Base-by-base conservation (phyloP, 1,140 invertebrate species). In the Panulirus ornatus region DNA sequence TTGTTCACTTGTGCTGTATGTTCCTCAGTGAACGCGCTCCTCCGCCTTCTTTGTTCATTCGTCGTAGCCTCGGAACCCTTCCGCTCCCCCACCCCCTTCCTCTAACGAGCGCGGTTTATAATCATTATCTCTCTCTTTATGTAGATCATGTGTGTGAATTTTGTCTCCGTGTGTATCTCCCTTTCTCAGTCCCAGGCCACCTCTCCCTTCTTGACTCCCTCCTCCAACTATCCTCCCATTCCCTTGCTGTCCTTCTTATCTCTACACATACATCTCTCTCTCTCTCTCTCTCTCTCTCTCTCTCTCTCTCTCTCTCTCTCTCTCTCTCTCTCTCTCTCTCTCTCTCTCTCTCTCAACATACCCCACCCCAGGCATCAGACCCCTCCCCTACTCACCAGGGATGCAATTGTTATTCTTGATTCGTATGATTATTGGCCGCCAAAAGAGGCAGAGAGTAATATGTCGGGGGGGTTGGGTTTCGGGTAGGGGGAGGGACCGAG, bases 211-310 rank as follows among this genome's bases (percentile, higher is more conserved):
- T 42, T n/a, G 9, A 1, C 36, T 16, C 6, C 38, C 36, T 11
- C 5, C 0, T 0, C n/a, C 44, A 27, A n/a, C 34, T 19, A 22
- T 16, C 16, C 79, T 34, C 47, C 16, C 27, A 0, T 27, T 58
- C 79, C 27, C n/a, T 30, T 34, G n/a, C 71, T 75, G n/a, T 30
- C 71, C 27, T 8, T 6, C 58, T 63, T 27, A 22, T 27, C 8
- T 27, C 27, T 63, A 2, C 58, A 58, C 51, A 22, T 22, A 11
- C 51, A 11, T 36, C n/a, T 36, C n/a, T 36, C 70, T 36, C 34
- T n/a, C n/a, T 73, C 70, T 73, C n/a, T n/a, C 70, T 30, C n/a
- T 30, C n/a, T 36, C 34, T 73, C 70, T 30, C 70, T 36, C 70
- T 73, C 34, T 36, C n/a, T 36, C 70, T 73, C 51, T 34, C 30